Base-by-base conservation (phyloP, 2,797 vertebrate species). In the Crocodylus rhombifer region DNA sequence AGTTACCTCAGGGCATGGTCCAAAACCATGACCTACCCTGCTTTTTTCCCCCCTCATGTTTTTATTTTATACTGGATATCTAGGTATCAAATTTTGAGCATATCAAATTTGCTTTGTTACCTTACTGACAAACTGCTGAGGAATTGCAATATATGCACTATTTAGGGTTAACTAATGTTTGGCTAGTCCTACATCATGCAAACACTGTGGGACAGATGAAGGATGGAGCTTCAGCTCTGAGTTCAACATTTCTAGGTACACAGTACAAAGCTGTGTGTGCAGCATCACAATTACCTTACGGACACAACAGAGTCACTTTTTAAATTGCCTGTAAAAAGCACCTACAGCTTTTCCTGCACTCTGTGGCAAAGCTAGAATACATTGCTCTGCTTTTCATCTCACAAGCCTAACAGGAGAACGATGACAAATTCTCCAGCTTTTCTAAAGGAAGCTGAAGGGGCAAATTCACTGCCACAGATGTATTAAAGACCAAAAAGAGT, bases 301-400 rank as follows among this genome's bases (percentile, higher is more conserved):
- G 82, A 90, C 67, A 71, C 33, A 42, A 36, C 1, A 69, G 4
- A 84, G 4, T 74, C 62, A 5, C 12, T 80, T 87, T 90, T 64
- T 60, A 86, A 51, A 14, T 65, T 74, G 26, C 10, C 58, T 42
- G 17, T 20, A 80, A 64, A 74, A 80, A 74, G 21, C 0, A 51
- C 25, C n/a, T 56, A 14, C 60, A 93, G 17, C 13, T 81, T 92
- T 92, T 84, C 23, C 74, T 67, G 16, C 17, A 25, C 51, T 89
- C 18, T 71, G 85, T 80, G 30, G 33, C 17, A 78, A 61, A 88
- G 26, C 7, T 25, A 86, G 42, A 87, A 60, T 9, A 16, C 56
- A 65, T 0, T 74, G 17, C 69, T 88, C 2, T 79, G 21, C 56
- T 96, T 96, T 96, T 84, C 58, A 88, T 81, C 76, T 96, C 75